These are phyloP conservation scores for Actinia tenebrosa DNA, from an alignment of 64 coral and sea anemone genomes.

Conservation along the genomic window DNA sequence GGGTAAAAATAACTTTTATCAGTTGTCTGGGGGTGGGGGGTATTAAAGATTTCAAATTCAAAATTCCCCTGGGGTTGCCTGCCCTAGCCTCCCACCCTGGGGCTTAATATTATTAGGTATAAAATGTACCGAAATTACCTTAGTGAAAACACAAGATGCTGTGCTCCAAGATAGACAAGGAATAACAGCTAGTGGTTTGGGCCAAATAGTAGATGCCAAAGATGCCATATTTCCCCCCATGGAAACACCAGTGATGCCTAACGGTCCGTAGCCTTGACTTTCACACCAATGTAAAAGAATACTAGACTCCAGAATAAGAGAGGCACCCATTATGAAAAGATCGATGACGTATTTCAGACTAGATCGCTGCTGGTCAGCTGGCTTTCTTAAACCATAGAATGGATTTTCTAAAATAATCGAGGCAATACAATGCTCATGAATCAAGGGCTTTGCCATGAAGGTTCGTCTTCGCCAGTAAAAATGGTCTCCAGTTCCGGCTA, in stretches of 20 bases:
- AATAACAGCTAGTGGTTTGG: constrained; percentile 85
- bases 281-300: constrained; percentile 84
- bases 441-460: constrained; percentile 89
- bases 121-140: constrained; percentile 40
- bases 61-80: too few relatives aligned
- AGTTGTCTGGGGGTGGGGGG: too few relatives aligned
- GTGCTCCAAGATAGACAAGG: constrained; percentile 94
- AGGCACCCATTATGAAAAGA: constrained; percentile 90
- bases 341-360: constrained; percentile 81
- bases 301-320: constrained; percentile 80
- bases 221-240: constrained; percentile 99
- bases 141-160: constrained; percentile 92
- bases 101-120: too few relatives aligned
- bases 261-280: constrained; percentile 70
- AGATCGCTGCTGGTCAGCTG: constrained; percentile 75
- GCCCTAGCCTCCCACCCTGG: too few relatives aligned
- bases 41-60: too few relatives aligned
- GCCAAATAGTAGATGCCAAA: constrained; percentile 79
- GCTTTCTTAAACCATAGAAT: constrained; percentile 85
- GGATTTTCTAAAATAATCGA: constrained; percentile 92
- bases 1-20: too few relatives aligned
- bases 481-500: constrained; percentile 94
- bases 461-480: constrained; percentile 94
- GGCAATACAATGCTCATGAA: constrained; percentile 60
- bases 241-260: constrained; percentile 85